Base-by-base conservation (phyloP, 2,797 vertebrate species). In the Falco novaeseelandiae region DNA sequence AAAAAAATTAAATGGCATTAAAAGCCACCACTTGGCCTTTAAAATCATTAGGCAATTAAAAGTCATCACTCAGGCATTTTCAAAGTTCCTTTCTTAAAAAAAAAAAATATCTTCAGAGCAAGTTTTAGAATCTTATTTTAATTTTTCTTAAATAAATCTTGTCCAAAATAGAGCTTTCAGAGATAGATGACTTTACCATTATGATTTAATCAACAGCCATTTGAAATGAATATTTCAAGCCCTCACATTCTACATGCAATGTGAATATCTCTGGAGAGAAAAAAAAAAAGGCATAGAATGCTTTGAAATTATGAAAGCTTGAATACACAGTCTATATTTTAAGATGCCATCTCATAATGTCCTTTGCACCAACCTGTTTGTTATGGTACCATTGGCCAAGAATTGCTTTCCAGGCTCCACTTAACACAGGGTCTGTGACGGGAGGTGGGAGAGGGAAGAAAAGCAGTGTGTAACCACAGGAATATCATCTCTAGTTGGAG, bases 121-220 rank as follows among this genome's bases (percentile, higher is more conserved):
- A 94, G 34, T 69, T 89, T 90, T 77, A 65, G 42, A 89, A 51
- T 80, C 29, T 65, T 44, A 57, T 42, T 87, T 90, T 70, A 73
- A 34, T 79, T 96, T 95, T 96, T 89, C 63, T 89, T 85, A 34
- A 90, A 57, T 83, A 96, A 92, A 85, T 80, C 55, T 77, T 80
- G 69, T 73, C 66, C 2, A 3, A 91, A 96, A 67, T 51, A 73
- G 62, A 71, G 21, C 48, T 90, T 90, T 92, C 63, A 71, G 59
- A 95, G 95, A 79, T 23, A 93, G 46, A 55, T 88, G 49, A 81
- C 65, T 63, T 83, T 42, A 77, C 54, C 30, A 73, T 90, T 92
- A 78, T 69, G 74, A 70, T 93, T 90, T 93, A 93, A 96, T 93
- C 67, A 87, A 58, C 74, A 87, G 49, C 36, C 38, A 67, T 85